Conservation (phyloP, 2,797 vertebrate genomes). For the Rousettus madagascariensis region DNA sequence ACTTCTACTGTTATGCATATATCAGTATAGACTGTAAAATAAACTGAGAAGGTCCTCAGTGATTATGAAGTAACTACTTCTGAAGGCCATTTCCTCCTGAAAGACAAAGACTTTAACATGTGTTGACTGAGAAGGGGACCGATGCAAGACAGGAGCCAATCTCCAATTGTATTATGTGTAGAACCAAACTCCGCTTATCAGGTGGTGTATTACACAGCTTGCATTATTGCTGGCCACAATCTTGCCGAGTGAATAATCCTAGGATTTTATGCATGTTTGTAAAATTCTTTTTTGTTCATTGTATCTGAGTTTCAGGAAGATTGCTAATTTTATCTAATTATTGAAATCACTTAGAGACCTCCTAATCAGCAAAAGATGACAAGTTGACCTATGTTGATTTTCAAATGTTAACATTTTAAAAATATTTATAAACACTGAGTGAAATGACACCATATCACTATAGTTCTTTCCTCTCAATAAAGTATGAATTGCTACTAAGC, state of each 20-base stretch:
- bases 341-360: neutral
- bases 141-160: neutral
- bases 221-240: neutral
- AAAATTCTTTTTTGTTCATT: neutral
- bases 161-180: neutral
- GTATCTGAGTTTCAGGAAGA: neutral
- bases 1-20: neutral
- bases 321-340: neutral
- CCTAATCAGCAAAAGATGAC: neutral
- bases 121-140: neutral
- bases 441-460: neutral
- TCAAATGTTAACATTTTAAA: neutral
- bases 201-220: neutral
- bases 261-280: neutral
- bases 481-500: neutral
- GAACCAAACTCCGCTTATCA: neutral
- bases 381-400: neutral
- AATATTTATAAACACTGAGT: neutral
- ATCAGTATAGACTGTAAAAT: neutral
- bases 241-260: neutral
- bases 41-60: neutral
- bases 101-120: neutral
- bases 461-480: conserved; percentile 25
- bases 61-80: neutral
- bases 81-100: neutral